Percentiles rank a stretch among this genome's conserved stretches.
These are phyloP conservation scores for Muscicapa adusta DNA, from an alignment of 2,113 vertebrate genomes.

Conservation along the genomic window DNA sequence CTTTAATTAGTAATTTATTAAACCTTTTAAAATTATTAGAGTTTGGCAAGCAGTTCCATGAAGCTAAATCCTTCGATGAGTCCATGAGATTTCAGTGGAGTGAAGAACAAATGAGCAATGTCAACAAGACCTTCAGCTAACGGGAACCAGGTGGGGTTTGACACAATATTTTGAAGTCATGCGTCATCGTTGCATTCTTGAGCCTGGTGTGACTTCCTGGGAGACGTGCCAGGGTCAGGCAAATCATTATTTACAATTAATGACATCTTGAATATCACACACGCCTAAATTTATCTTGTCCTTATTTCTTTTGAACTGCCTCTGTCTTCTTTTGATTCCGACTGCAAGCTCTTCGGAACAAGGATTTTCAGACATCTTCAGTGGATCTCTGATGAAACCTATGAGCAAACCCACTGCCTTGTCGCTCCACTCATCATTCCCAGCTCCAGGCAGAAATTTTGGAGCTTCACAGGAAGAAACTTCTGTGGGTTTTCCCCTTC, in stretches of 20 bases:
- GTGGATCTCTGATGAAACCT: background rate
- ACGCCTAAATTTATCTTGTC: background rate
- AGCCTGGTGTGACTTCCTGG: background rate
- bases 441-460: background rate
- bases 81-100: background rate
- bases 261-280: background rate
- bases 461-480: background rate
- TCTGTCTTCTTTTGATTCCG: background rate
- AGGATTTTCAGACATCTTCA: background rate
- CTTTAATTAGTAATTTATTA: background rate
- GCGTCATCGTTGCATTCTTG: background rate
- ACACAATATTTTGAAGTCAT: background rate
- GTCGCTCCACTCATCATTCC: background rate
- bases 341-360: background rate
- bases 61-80: background rate
- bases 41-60: background rate
- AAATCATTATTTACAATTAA: background rate
- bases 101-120: background rate
- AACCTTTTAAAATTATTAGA: background rate
- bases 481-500: background rate
- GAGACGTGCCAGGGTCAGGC: conserved; percentile 19
- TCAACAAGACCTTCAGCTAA: background rate
- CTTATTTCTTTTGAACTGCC: background rate
- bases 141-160: conserved; percentile 15
- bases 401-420: fast-evolving